These are phyloP conservation scores for Sciurus carolinensis DNA, from an alignment of 2,797 vertebrate species.

Conservation along the genomic window DNA sequence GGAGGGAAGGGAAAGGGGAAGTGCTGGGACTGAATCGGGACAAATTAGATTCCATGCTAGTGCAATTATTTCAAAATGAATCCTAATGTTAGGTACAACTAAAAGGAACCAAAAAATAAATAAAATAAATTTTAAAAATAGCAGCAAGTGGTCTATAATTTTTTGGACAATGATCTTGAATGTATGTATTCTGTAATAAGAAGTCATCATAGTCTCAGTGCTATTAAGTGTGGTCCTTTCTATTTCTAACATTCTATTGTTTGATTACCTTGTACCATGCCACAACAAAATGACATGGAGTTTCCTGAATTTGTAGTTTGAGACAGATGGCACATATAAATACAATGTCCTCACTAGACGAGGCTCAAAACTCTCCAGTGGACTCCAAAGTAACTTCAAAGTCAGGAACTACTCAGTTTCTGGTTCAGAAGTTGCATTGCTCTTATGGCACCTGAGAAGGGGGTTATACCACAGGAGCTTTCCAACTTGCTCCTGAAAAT, in stretches of 20 bases:
- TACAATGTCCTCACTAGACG: background rate
- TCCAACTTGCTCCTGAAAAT: background rate
- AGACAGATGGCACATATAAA: background rate
- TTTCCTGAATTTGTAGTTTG: background rate
- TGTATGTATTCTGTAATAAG: background rate
- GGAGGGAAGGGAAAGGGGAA: too few relatives aligned
- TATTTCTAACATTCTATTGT: background rate
- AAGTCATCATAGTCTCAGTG: background rate
- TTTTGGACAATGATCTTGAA: background rate
- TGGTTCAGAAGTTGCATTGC: background rate
- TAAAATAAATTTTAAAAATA: too few relatives aligned
- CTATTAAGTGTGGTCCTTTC: background rate
- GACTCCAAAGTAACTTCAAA: constrained; percentile 26
- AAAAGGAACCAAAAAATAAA: too few relatives aligned
- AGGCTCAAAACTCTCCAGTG: background rate
- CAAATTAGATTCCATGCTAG: too few relatives aligned
- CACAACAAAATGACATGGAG: constrained; percentile 5
- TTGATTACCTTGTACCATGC: background rate
- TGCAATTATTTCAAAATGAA: too few relatives aligned
- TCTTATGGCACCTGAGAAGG: background rate
- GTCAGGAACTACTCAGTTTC: background rate
- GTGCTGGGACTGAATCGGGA: too few relatives aligned
- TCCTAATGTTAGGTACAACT: too few relatives aligned
- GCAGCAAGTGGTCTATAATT: background rate
- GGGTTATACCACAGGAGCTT: background rate